phyloP scores from a whole-genome alignment of 2,113 vertebrate genomes.

The Dipodomys ordii region DNA sequence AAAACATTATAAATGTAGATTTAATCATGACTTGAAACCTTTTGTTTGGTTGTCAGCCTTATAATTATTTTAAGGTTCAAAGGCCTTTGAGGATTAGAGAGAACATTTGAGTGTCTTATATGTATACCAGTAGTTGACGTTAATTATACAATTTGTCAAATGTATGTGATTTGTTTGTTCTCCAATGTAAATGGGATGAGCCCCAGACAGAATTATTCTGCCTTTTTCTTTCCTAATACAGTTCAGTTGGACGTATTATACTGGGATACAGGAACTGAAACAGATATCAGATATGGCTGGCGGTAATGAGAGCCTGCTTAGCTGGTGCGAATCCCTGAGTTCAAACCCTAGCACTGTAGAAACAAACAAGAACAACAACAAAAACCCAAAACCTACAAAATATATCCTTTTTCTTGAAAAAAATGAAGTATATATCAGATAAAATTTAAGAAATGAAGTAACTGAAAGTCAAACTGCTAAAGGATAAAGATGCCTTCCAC shows the following conservation, averaged over 20 bases:
- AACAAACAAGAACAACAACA: no score
- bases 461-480: slow-evolving; percentile 31
- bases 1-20: slow-evolving; percentile 74
- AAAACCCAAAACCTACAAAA: not conserved
- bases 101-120: slow-evolving; percentile 18
- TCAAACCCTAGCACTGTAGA: no score
- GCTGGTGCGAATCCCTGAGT: no score
- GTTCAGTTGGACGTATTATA: not conserved
- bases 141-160: slow-evolving; percentile 63
- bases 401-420: slow-evolving; percentile 20
- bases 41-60: slow-evolving; percentile 51
- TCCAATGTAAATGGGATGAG: not conserved
- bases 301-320: no score
- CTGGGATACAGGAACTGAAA: not conserved
- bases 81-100: not conserved
- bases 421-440: slow-evolving; percentile 4
- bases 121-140: slow-evolving; percentile 60
- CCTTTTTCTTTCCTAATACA: not conserved
- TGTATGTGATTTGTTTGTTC: slow-evolving; percentile 27
- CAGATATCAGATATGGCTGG: not conserved
- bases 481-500: not conserved
- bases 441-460: slow-evolving; percentile 52
- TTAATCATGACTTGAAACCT: slow-evolving; percentile 67
- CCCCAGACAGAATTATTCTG: not conserved
- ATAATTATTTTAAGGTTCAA: slow-evolving; percentile 71